phyloP scores from a whole-genome alignment of 2,888 invertebrate genomes.

The Lypha dubia region DNA sequence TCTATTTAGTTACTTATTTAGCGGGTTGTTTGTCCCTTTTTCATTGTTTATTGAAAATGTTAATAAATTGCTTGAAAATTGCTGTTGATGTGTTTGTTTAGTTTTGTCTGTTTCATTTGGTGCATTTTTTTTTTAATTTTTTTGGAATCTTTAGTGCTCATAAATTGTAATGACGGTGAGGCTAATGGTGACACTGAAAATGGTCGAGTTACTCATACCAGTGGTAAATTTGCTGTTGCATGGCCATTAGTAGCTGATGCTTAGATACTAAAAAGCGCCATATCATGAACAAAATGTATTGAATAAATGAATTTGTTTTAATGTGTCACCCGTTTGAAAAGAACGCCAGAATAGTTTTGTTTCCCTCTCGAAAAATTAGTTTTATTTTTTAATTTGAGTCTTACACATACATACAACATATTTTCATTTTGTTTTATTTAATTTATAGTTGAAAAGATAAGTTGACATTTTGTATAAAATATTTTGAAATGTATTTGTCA shows the following conservation, averaged over 20 bases:
- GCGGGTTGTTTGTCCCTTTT: too few species aligned
- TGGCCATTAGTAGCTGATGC: slow-evolving; percentile 15
- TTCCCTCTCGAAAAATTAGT: slow-evolving; percentile 6
- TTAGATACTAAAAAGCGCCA: slow-evolving; percentile 1
- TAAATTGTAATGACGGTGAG: slow-evolving; percentile 16
- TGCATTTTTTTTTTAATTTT: too few species aligned
- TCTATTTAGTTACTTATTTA: slow-evolving; percentile 4
- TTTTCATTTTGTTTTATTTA: slow-evolving; percentile 7
- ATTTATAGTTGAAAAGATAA: slow-evolving; percentile 48
- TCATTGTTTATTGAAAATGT: slow-evolving; percentile 29
- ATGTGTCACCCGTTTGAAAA: slow-evolving; percentile 17
- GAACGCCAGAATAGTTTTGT: background rate
- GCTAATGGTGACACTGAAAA: slow-evolving; percentile 8
- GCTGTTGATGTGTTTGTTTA: background rate
- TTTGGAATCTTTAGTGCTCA: slow-evolving; percentile 18
- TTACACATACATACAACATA: too few species aligned
- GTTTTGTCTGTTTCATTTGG: slow-evolving; percentile 22
- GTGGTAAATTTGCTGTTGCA: slow-evolving; percentile 5
- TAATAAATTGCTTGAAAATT: slow-evolving; percentile 38
- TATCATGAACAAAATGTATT: background rate
- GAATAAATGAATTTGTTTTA: slow-evolving; percentile 19
- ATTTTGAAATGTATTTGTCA: slow-evolving; percentile 56
- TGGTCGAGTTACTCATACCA: slow-evolving; percentile 16
- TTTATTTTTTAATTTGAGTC: background rate
- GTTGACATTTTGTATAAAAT: slow-evolving; percentile 42